Evolutionary conservation across 2,888 invertebrate genomes (phyloP).

Genomic region (Dendrolimus houi): DNA sequence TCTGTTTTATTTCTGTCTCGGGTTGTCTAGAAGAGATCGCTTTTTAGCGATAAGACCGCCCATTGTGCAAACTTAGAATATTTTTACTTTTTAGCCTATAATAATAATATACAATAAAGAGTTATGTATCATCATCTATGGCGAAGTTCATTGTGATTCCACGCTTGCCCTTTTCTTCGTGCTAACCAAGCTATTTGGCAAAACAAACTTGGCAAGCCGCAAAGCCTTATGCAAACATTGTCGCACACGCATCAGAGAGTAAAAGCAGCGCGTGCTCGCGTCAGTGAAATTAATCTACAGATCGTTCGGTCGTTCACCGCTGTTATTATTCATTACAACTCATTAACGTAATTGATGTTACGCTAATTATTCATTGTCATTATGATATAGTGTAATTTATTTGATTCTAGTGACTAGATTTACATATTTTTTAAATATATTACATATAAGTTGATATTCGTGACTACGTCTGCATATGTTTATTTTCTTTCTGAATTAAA

Average conservation of each 20-base stretch:
- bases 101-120: too few species aligned
- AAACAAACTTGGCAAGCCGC: neutral
- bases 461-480: too few species aligned
- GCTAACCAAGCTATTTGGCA: neutral
- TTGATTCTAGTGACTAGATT: neutral
- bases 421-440: neutral
- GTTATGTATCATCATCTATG: too few species aligned
- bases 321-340: slow-evolving; percentile 9
- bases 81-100: too few species aligned
- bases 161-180: too few species aligned
- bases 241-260: slow-evolving; percentile 19
- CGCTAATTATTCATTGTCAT: neutral
- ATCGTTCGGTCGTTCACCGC: slow-evolving; percentile 21
- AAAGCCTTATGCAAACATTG: neutral
- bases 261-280: slow-evolving; percentile 18
- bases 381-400: neutral
- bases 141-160: too few species aligned
- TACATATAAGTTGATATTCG: neutral
- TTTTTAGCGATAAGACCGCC: too few species aligned
- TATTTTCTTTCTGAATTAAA: too few species aligned
- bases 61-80: too few species aligned
- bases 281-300: slow-evolving; percentile 25
- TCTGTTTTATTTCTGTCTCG: too few species aligned
- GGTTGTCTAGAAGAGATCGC: too few species aligned
- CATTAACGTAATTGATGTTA: slow-evolving; percentile 11